These are phyloP conservation scores for Grammomys dolichurus DNA, from an alignment of 2,113 vertebrate species.

Conservation along the genomic window DNA sequence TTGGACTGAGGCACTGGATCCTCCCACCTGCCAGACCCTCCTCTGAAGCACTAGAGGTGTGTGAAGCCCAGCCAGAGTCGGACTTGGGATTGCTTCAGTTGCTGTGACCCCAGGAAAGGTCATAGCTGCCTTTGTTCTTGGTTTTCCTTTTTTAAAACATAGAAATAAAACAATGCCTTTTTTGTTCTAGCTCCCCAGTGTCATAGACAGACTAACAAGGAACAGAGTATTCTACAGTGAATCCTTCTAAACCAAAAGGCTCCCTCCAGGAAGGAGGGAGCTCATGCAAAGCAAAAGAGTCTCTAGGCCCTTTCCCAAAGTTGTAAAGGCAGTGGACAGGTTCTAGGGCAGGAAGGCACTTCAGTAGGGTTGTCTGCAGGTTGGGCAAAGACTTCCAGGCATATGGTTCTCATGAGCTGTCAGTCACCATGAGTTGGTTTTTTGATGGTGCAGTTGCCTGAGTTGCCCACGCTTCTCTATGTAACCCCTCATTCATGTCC, in stretches of 20 bases:
- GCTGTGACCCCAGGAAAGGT: neutral
- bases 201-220: neutral
- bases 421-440: neutral
- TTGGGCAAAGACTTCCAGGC: neutral
- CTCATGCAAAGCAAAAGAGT: neutral
- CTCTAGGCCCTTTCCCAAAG: neutral
- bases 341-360: neutral
- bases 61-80: neutral
- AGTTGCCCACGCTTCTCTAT: neutral
- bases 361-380: neutral
- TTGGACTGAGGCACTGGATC: fast-evolving
- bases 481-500: neutral
- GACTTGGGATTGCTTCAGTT: fast-evolving
- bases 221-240: neutral
- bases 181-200: fast-evolving
- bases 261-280: neutral
- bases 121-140: neutral
- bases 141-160: neutral
- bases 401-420: neutral
- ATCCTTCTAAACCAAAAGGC: neutral
- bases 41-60: fast-evolving
- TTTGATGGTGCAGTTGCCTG: neutral
- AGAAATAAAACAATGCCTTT: neutral
- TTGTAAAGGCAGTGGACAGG: neutral
- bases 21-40: too few species aligned